These are phyloP conservation scores for rat (Rattus norvegicus) DNA, from an alignment of 2,113 vertebrate species.

Conservation along the genomic window GRCr8 NC_086039.1:112539001-112539500, in stretches of 20 bases:
- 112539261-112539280: conserved; percentile 1
- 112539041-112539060: not conserved
- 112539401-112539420: not conserved
- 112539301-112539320: conserved; percentile 37
- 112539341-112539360: not conserved
- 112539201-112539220: conserved; percentile 4
- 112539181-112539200: conserved; percentile 16
- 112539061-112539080: conserved; percentile 36
- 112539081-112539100: conserved; percentile 27
- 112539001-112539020: not conserved
- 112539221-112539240: conserved; percentile 8
- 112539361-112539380: conserved; percentile 7
- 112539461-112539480: not conserved
- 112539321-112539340: not conserved
- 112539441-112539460: conserved; percentile 19
- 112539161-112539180: not conserved
- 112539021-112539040: not conserved
- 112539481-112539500: not conserved
- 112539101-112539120: not conserved
- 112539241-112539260: conserved; percentile 5
- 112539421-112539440: not conserved
- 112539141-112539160: conserved; percentile 10
- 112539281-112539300: conserved; percentile 37
- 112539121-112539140: conserved; percentile 38
- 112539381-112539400: not conserved